Conservation (phyloP, 2,797 vertebrate genomes). For the Myripristis jacobus region DNA sequence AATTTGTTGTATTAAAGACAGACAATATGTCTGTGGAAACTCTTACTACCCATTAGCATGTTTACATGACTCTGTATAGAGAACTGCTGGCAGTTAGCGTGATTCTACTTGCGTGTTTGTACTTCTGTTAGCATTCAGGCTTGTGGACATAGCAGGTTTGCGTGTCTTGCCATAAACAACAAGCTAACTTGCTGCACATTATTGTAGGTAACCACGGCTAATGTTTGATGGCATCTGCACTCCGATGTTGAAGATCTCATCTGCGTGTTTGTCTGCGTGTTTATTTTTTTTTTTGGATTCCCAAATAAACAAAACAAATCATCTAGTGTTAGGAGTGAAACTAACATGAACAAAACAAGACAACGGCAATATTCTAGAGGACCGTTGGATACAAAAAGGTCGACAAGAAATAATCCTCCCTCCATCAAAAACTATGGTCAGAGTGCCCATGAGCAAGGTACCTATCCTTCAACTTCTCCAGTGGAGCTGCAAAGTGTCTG, state of each 20-base stretch:
- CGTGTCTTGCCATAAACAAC: conserved; percentile 53
- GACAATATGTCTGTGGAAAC: too few relatives aligned
- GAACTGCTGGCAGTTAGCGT: neutral
- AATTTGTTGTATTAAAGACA: conserved; percentile 3
- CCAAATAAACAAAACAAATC: conserved; percentile 54
- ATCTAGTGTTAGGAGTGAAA: conserved; percentile 40
- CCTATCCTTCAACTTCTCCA: too few relatives aligned
- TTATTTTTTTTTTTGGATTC: conserved; percentile 5
- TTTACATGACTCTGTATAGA: conserved; percentile 5
- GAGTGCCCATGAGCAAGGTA: too few relatives aligned
- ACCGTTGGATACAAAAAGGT: too few relatives aligned
- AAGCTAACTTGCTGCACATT: conserved; percentile 17
- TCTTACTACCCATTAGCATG: neutral
- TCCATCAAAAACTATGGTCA: too few relatives aligned
- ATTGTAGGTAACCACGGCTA: conserved; percentile 24
- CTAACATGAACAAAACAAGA: neutral
- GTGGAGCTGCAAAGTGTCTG: too few relatives aligned
- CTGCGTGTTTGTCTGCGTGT: neutral
- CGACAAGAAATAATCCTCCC: too few relatives aligned
- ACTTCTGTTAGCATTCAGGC: conserved; percentile 13
- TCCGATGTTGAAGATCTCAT: conserved; percentile 35
- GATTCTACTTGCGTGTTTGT: conserved; percentile 16
- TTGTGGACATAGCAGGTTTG: conserved; percentile 20
- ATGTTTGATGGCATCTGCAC: conserved; percentile 45
- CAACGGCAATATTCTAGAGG: neutral